These are phyloP conservation scores for Matsumurasca onukii DNA, from an alignment of 1,140 invertebrate species.

Conservation along the genomic window DNA sequence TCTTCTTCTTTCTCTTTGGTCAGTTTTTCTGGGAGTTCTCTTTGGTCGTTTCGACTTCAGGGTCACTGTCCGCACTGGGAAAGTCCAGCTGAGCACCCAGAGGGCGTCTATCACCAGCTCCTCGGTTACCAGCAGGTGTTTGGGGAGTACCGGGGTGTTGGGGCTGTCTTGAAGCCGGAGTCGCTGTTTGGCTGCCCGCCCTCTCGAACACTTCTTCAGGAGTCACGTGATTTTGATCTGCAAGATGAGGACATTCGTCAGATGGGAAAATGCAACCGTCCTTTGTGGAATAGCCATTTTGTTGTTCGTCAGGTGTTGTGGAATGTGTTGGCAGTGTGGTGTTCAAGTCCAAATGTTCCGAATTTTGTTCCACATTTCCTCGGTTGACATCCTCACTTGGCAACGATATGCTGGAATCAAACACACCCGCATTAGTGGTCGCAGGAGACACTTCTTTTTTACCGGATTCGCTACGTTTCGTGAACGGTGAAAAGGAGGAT, in stretches of 20 bases:
- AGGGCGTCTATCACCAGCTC: constrained; percentile 14
- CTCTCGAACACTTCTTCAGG: constrained; percentile 4
- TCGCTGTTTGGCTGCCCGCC: constrained; percentile 22
- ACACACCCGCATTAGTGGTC: neutral
- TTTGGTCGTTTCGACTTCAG: neutral
- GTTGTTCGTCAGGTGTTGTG: neutral
- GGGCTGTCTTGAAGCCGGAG: constrained; percentile 26
- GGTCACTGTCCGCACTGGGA: constrained; percentile 14
- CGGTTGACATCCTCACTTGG: neutral
- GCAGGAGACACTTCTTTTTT: neutral
- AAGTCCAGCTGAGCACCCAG: neutral
- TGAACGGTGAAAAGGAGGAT: constrained; percentile 18
- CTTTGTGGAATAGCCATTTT: neutral
- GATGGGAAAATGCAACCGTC: neutral
- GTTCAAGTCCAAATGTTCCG: neutral
- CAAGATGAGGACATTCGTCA: neutral
- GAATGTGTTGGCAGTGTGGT: neutral
- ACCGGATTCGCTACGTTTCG: neutral
- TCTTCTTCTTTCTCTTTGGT: neutral
- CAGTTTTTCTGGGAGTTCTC: neutral
- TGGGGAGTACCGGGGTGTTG: constrained; percentile 26
- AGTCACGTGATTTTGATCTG: neutral
- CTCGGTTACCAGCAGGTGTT: constrained; percentile 6
- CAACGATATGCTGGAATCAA: constrained; percentile 16
- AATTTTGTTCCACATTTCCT: neutral